Evolutionary conservation across 2,113 vertebrate genomes (phyloP).

Genomic region (Mobula hypostoma): DNA sequence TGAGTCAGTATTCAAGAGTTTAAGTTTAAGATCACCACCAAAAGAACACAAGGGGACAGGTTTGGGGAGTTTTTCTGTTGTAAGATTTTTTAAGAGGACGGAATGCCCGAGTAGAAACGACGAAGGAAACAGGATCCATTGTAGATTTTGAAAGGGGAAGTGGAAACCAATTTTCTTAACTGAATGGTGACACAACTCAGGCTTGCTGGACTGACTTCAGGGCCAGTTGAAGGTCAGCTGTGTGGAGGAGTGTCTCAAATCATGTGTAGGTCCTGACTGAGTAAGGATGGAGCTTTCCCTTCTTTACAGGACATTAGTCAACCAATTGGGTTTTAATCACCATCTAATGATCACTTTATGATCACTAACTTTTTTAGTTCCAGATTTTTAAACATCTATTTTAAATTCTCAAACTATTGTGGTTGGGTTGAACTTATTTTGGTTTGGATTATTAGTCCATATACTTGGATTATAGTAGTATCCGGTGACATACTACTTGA

Average conservation of each 20-base stretch:
- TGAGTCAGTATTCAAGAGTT: neutral
- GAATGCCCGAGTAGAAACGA: neutral
- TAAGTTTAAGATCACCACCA: neutral
- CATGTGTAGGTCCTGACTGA: neutral
- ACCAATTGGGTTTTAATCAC: neutral
- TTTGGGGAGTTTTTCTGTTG: conserved; percentile 15
- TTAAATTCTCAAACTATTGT: neutral
- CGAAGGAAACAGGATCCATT: neutral
- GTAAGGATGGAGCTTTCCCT: neutral
- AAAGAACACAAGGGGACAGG: conserved; percentile 10
- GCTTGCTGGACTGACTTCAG: neutral
- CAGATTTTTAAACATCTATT: neutral
- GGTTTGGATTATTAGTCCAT: neutral
- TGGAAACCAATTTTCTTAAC: neutral
- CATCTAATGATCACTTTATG: neutral
- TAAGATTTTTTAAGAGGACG: neutral
- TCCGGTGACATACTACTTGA: neutral
- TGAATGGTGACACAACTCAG: neutral
- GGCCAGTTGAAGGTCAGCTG: neutral
- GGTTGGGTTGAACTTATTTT: neutral
- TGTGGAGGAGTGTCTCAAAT: neutral
- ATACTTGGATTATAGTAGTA: neutral
- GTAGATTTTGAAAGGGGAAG: neutral
- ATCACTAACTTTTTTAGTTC: neutral
- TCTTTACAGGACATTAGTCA: neutral